These are phyloP conservation scores for Datnioides undecimradiatus DNA, from an alignment of 2,113 vertebrate genomes.

Conservation along the genomic window DNA sequence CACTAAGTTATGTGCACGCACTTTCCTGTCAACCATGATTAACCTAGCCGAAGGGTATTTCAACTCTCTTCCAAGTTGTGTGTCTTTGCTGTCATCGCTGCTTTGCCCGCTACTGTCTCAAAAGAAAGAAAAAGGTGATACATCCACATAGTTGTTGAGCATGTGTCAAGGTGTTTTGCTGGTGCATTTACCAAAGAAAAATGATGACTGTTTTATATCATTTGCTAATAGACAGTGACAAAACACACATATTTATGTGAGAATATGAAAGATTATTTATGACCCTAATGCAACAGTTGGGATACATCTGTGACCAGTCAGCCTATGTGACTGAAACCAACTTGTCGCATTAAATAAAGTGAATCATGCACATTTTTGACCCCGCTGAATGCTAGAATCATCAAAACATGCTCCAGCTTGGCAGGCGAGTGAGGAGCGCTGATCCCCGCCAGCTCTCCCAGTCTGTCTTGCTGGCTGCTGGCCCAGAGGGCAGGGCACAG, in stretches of 20 bases:
- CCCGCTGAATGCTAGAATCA: constrained; percentile 42
- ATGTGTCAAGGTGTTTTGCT: neutral
- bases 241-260: constrained; percentile 1
- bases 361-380: constrained; percentile 55
- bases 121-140: neutral
- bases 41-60: constrained; percentile 18
- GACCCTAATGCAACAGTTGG: constrained; percentile 41
- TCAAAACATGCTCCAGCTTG: constrained; percentile 65
- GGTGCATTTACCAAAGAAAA: neutral
- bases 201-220: neutral
- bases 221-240: neutral
- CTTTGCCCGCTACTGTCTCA: neutral
- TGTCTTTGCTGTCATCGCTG: neutral
- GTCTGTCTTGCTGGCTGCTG: constrained; percentile 67
- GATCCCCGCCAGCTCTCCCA: constrained; percentile 58
- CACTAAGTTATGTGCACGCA: constrained; percentile 20
- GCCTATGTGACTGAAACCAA: constrained; percentile 5
- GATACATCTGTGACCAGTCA: constrained; percentile 42
- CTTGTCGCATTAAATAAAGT: constrained; percentile 36
- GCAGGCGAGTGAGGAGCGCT: constrained; percentile 26
- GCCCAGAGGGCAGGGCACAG: constrained; percentile 67
- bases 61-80: constrained; percentile 1
- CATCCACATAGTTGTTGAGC: too few species aligned
- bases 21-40: constrained; percentile 43
- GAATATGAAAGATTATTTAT: constrained; percentile 12